Evolutionary conservation across 2,888 invertebrate genomes (phyloP), one percentile per base, ranked within the genome.

Genomic region (Incurvaria masculella): DNA sequence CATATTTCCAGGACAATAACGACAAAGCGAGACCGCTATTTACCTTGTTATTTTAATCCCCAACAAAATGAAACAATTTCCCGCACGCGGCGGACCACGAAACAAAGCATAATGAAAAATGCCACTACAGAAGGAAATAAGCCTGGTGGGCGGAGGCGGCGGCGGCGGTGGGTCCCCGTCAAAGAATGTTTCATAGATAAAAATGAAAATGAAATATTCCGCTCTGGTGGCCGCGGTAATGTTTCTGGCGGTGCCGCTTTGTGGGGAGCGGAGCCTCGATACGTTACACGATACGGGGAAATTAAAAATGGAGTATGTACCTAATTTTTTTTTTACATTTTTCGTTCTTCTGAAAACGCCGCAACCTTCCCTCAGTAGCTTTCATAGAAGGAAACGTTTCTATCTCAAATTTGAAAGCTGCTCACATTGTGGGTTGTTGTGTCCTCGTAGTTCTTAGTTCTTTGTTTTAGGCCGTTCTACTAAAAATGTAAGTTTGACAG

Each of bases 151-250:
- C 23, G 23, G 23, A 10, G 23, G 33, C 6, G 33, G 33, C 11
- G 11, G 14, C 11, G 33, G 14, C 3, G 33, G 33, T 8, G 11
- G 33, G 33, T n/a, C 33, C 11, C 33, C 33, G 14, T 33, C 33
- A 33, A 33, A 33, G 72, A 55, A 74, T 76, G 76, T 76, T 78
- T 75, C 71, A 78, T 33, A 33, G 78, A 79, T 79, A 79, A 79
- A 79, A 79, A 79, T 79, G 79, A 79, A 79, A 79, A 79, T 79
- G 78, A 79, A 79, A 78, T 79, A 79, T 79, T 79, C 79, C 79
- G 66, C 63, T 62, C 68, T 79, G 76, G 76, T 74, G 74, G 64
- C 69, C 73, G 72, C 70, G 73, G 75, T 76, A 76, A 78, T 78
- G 79, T 78, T 78, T 76, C 73, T 76, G 79, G 76, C 78, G 78